Percentiles rank a stretch among this genome's conserved stretches.
Evolutionary conservation across 2,113 vertebrate genomes (phyloP).

Genomic region (Sclerurus mexicanus): DNA sequence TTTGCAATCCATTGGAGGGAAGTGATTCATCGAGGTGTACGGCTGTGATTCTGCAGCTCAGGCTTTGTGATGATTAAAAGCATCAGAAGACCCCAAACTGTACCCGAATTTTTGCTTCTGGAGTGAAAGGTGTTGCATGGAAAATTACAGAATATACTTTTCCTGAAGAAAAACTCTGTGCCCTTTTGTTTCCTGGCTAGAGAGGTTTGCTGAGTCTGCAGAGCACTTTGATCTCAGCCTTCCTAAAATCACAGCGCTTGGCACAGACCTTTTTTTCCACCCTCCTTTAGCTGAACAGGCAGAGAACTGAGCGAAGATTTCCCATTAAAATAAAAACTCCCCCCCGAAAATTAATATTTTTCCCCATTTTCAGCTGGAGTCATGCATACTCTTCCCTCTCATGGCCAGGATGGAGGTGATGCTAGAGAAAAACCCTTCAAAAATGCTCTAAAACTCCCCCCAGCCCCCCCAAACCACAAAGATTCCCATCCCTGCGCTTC

Average conservation of each 20-base stretch:
- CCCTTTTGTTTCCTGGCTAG: not conserved
- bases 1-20: not conserved
- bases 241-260: not conserved
- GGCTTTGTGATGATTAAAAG: not conserved
- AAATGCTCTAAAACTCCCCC: not conserved
- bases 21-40: fast-evolving
- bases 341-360: not conserved
- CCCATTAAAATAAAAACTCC: not conserved
- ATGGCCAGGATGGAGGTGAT: not conserved
- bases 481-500: not conserved
- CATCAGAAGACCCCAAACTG: not conserved
- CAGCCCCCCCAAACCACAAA: fast-evolving
- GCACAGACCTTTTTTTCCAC: not conserved
- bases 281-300: not conserved
- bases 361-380: not conserved
- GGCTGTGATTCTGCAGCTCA: not conserved
- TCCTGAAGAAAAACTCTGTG: not conserved
- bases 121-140: not conserved
- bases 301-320: not conserved
- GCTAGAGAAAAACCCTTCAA: not conserved
- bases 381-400: not conserved
- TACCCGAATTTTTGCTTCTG: not conserved
- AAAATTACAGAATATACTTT: not conserved
- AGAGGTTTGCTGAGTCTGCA: constrained; percentile 19
- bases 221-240: not conserved